A percentile compares a stretch with the other conserved stretches of the same genome.
These are phyloP conservation scores for Adineta ricciae DNA, from an alignment of 2,888 invertebrate genomes.

Conservation along the genomic window DNA sequence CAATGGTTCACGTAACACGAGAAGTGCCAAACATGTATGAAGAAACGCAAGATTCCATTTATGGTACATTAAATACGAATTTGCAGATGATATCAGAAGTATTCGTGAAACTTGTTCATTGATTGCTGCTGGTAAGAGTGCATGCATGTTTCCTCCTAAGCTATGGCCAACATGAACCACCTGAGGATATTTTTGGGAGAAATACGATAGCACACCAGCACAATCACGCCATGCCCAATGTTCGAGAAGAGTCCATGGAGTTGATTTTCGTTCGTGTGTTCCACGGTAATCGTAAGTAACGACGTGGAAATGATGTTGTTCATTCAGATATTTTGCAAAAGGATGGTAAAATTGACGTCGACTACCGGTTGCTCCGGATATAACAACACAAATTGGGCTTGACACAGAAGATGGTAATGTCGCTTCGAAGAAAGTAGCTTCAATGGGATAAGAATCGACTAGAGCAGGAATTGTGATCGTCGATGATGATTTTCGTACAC, in stretches of 20 bases:
- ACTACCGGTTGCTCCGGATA: neutral
- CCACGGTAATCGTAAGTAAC: neutral
- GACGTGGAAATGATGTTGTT: neutral
- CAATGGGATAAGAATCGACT: neutral
- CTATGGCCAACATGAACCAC: constrained; percentile 4
- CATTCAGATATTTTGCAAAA: constrained; percentile 1
- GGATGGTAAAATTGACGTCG: neutral
- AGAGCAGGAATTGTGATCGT: neutral
- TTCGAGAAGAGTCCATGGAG: neutral
- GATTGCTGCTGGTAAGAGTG: neutral
- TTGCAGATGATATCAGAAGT: neutral
- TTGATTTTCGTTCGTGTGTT: neutral
- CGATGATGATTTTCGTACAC: neutral
- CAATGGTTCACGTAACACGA: neutral
- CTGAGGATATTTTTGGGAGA: neutral
- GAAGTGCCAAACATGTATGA: neutral
- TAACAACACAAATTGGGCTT: neutral
- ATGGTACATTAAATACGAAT: neutral
- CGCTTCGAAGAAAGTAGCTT: neutral
- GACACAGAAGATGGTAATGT: neutral
- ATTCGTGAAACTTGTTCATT: neutral
- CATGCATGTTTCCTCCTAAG: constrained; percentile 12
- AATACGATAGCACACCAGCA: neutral
- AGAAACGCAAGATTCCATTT: neutral
- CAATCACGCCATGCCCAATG: constrained; percentile 12